Percentiles rank a stretch among this genome's conserved stretches.
Conservation (phyloP, 2,888 invertebrate species). For the Nomada hirtipes region DNA sequence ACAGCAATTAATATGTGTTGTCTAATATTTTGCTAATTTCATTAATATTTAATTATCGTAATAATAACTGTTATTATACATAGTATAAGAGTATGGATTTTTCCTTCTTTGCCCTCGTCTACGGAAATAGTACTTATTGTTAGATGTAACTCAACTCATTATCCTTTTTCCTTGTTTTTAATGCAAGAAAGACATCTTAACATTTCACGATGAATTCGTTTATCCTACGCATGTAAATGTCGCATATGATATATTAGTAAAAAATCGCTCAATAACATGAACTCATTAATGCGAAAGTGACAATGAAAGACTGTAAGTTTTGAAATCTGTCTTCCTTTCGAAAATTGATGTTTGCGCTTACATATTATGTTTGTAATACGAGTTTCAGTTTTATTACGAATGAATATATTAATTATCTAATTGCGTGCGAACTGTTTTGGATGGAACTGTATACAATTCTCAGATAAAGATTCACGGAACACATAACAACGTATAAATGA, state of each 20-base stretch:
- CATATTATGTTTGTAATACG: neutral
- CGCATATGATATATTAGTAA: conserved; percentile 36
- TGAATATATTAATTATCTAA: conserved; percentile 26
- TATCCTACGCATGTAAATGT: conserved; percentile 43
- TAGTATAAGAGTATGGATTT: conserved; percentile 72
- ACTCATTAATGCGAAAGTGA: conserved; percentile 18
- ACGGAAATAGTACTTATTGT: conserved; percentile 51
- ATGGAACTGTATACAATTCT: conserved; percentile 19
- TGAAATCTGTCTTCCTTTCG: conserved; percentile 24
- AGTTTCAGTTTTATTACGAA: conserved; percentile 33
- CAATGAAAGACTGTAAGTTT: conserved; percentile 47
- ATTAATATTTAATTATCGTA: conserved; percentile 62
- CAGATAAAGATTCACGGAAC: conserved; percentile 4
- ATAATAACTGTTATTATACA: conserved; percentile 72
- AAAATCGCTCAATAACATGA: conserved; percentile 41
- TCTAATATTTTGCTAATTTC: conserved; percentile 70
- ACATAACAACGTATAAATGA: conserved; percentile 13
- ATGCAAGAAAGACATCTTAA: conserved; percentile 2
- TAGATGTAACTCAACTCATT: conserved; percentile 36
- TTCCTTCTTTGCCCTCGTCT: conserved; percentile 60
- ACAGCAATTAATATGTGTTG: conserved; percentile 68
- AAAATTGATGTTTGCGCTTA: conserved; percentile 33
- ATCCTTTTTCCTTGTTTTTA: conserved; percentile 13
- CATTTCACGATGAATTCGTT: conserved; percentile 10
- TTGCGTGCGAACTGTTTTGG: conserved; percentile 19